These are phyloP conservation scores for Hycleus cichorii DNA, from an alignment of 1,140 invertebrate species.

Conservation along the genomic window DNA sequence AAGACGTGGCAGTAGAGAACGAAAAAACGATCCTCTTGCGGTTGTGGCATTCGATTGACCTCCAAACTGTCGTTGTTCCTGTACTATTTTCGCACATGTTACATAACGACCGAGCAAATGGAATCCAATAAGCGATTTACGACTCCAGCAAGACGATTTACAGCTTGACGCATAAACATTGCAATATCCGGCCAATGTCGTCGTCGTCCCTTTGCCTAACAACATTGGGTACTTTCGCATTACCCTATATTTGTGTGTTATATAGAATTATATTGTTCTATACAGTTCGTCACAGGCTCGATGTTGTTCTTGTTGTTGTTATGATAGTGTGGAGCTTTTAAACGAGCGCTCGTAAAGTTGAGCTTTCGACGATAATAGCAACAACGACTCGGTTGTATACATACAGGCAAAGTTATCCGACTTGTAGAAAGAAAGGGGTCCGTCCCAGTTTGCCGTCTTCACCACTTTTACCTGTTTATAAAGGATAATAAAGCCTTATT, in stretches of 20 bases:
- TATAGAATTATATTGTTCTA: constrained; percentile 5
- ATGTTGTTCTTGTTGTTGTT: constrained; percentile 1
- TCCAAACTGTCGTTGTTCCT: no score
- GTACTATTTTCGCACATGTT: constrained; percentile 8
- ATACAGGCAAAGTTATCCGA: constrained; percentile 8
- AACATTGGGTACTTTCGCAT: neutral
- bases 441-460: constrained; percentile 9
- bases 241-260: neutral
- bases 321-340: constrained; percentile 7
- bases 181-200: constrained; percentile 8
- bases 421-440: no score
- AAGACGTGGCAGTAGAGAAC: no score
- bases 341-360: constrained; percentile 23
- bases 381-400: no score
- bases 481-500: constrained; percentile 35
- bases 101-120: constrained; percentile 10
- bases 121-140: constrained; percentile 19
- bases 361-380: constrained; percentile 1
- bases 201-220: constrained; percentile 5
- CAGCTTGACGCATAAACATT: constrained; percentile 15
- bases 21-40: no score
- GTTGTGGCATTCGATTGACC: no score
- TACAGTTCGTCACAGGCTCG: constrained; percentile 10
- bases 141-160: constrained; percentile 14
- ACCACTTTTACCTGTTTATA: constrained; percentile 34